Percentiles rank a stretch among this genome's conserved stretches.
Conservation (phyloP, 1,140 invertebrate species). For the Drosophila guanche region DNA sequence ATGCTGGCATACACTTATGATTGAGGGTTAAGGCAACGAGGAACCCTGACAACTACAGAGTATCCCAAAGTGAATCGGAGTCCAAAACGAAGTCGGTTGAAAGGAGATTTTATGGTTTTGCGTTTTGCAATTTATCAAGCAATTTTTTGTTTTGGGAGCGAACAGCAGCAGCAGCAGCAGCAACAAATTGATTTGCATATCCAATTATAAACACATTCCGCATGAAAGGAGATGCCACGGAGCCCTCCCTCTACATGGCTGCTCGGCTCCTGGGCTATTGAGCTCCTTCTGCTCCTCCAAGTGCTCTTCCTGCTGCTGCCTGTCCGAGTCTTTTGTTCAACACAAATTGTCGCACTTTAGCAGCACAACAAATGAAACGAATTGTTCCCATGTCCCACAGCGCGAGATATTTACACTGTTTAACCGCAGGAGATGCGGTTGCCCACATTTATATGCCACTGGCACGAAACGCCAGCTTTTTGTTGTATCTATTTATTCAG, state of each 20-base stretch:
- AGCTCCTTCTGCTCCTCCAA: constrained; percentile 2
- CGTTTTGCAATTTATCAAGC: constrained; percentile 65
- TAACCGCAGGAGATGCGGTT: too few species aligned
- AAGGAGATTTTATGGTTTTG: constrained; percentile 38
- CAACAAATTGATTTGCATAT: constrained; percentile 80
- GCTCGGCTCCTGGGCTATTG: neutral
- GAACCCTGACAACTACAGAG: neutral
- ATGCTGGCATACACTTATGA: neutral
- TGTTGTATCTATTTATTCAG: constrained; percentile 30
- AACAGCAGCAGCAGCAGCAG: constrained; percentile 7
- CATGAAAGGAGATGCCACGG: constrained; percentile 29
- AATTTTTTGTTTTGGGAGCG: constrained; percentile 30
- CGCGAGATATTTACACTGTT: neutral
- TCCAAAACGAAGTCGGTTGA: constrained; percentile 1
- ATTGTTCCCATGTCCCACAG: constrained; percentile 1
- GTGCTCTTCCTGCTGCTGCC: constrained; percentile 8
- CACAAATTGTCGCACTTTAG: constrained; percentile 76
- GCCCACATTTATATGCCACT: constrained; percentile 47
- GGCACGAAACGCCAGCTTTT: constrained; percentile 46
- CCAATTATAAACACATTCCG: constrained; percentile 81
- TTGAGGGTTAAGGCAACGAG: too few species aligned
- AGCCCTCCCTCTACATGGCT: too few species aligned
- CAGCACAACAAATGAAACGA: constrained; percentile 28
- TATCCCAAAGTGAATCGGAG: constrained; percentile 5
- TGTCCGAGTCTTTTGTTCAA: constrained; percentile 54